phyloP scores from a whole-genome alignment of 2,888 invertebrate genomes.

The Fabriciana adippe region DNA sequence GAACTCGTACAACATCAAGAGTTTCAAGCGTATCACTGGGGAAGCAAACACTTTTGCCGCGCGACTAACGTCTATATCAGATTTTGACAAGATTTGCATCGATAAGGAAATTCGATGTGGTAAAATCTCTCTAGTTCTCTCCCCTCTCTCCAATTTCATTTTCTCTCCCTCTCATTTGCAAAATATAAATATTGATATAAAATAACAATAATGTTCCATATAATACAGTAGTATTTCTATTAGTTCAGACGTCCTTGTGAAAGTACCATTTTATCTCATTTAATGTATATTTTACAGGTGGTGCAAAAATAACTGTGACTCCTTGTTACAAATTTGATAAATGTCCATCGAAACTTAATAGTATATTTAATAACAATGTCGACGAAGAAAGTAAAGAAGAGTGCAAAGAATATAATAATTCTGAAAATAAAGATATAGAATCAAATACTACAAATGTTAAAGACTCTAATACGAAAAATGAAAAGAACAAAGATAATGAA shows the following conservation, averaged over 20 bases:
- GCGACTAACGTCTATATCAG: slow-evolving; percentile 50
- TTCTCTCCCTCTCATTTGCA: neutral
- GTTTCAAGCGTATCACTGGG: slow-evolving; percentile 51
- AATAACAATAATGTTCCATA: too few relatives aligned
- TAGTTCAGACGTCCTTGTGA: too few relatives aligned
- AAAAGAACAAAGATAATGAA: neutral
- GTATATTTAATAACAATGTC: slow-evolving; percentile 46
- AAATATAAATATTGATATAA: neutral
- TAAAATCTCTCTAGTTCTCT: slow-evolving; percentile 32
- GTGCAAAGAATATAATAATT: slow-evolving; percentile 4
- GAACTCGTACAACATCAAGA: slow-evolving; percentile 51
- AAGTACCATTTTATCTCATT: too few relatives aligned
- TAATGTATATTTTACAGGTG: slow-evolving; percentile 48
- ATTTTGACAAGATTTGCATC: slow-evolving; percentile 54
- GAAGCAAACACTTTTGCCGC: slow-evolving; percentile 50
- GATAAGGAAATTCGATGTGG: slow-evolving; percentile 51
- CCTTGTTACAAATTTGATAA: slow-evolving; percentile 60
- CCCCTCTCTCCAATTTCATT: neutral
- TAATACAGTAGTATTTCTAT: too few relatives aligned
- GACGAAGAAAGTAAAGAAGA: slow-evolving; percentile 20
- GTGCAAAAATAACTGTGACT: slow-evolving; percentile 52
- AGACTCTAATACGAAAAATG: neutral
- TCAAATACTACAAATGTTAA: neutral
- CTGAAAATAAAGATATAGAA: slow-evolving; percentile 15
- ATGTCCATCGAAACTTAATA: slow-evolving; percentile 57